Percentiles rank a stretch among this genome's conserved stretches.
Conservation (phyloP, 1,140 invertebrate species). For the Orchesella cincta region DNA sequence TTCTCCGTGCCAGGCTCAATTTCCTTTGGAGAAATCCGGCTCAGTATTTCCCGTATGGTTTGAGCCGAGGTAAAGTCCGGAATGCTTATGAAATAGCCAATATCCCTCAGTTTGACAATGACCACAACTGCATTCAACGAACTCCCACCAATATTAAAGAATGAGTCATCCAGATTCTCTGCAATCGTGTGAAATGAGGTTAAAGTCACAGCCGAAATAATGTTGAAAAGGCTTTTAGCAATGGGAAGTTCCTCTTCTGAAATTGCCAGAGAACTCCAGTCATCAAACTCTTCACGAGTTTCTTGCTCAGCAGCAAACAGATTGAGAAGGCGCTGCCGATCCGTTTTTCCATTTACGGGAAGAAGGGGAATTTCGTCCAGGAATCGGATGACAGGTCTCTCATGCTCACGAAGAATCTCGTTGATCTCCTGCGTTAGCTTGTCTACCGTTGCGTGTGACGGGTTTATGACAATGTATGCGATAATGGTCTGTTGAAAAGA, state of each 20-base stretch:
- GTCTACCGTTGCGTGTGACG: slow-evolving; percentile 62
- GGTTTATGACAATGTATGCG: slow-evolving; percentile 70
- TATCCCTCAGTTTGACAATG: slow-evolving; percentile 71
- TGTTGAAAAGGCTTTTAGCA: slow-evolving; percentile 29
- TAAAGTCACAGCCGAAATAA: slow-evolving; percentile 46
- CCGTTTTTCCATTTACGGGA: slow-evolving; percentile 82
- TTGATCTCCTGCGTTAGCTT: slow-evolving; percentile 56
- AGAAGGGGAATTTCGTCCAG: slow-evolving; percentile 73
- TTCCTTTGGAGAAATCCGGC: slow-evolving; percentile 58
- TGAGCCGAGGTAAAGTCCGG: slow-evolving; percentile 75
- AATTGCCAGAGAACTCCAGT: neutral
- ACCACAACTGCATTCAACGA: slow-evolving; percentile 82
- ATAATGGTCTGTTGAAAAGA: slow-evolving; percentile 71
- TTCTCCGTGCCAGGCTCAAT: slow-evolving; percentile 40
- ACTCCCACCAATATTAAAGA: slow-evolving; percentile 83
- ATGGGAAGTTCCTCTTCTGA: neutral
- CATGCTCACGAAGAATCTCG: slow-evolving; percentile 33
- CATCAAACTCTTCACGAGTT: slow-evolving; percentile 4
- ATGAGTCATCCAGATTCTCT: slow-evolving; percentile 64
- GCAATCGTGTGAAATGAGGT: slow-evolving; percentile 31
- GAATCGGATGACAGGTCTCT: slow-evolving; percentile 52
- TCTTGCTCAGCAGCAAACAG: slow-evolving; percentile 62
- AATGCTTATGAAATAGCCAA: slow-evolving; percentile 57
- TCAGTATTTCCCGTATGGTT: slow-evolving; percentile 70
- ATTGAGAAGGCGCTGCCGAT: slow-evolving; percentile 73